Evolutionary conservation across 2,113 vertebrate species (phyloP).

Genomic region (Egretta garzetta): DNA sequence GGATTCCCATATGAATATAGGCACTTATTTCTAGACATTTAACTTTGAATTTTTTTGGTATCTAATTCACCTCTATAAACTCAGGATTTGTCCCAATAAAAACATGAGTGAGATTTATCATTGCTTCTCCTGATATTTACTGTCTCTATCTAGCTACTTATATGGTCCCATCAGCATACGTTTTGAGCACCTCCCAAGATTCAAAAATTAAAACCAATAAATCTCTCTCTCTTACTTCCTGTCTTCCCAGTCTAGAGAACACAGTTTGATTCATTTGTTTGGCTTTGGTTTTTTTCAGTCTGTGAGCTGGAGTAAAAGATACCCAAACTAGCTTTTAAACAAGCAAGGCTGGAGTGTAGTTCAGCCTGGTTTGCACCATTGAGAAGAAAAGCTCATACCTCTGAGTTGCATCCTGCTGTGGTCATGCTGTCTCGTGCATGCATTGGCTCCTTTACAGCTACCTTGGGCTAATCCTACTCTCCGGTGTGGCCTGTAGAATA

Average conservation of each 20-base stretch:
- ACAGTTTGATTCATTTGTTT: neutral
- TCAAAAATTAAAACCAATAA: constrained; percentile 58
- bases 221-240: constrained; percentile 26
- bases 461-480: neutral
- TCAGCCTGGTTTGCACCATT: neutral
- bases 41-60: constrained; percentile 33
- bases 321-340: neutral
- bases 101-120: constrained; percentile 39
- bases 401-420: neutral
- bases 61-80: constrained; percentile 18
- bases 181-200: constrained; percentile 43
- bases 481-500: neutral
- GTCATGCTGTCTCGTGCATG: neutral
- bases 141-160: constrained; percentile 46
- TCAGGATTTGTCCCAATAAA: constrained; percentile 40
- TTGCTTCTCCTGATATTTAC: constrained; percentile 41
- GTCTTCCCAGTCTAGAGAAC: neutral
- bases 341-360: neutral
- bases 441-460: constrained; percentile 31
- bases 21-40: constrained; percentile 23
- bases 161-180: constrained; percentile 3
- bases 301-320: neutral
- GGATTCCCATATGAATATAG: constrained; percentile 36
- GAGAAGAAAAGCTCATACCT: neutral
- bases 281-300: neutral